Evolutionary conservation across 2,888 invertebrate species (phyloP), one percentile per base, ranked within the genome.

Genomic region (Troilus luridus): DNA sequence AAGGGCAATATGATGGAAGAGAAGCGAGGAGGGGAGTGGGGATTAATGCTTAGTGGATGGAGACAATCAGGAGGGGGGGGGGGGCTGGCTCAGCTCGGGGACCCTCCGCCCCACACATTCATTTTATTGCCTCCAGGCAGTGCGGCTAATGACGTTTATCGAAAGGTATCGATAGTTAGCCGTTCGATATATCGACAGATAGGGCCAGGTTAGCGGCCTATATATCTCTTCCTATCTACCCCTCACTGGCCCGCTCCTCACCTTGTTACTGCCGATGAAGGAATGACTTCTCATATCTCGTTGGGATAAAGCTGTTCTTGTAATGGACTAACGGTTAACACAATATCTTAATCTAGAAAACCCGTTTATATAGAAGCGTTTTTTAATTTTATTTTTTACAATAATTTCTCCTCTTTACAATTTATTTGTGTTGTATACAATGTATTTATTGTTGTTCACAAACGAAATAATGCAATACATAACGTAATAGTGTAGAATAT

Each of bases 81-180:
- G 85, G 11, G n/a, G 85, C 85, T 85, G 56, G 85, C 85, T 85
- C 85, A 85, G 85, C 85, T 56, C 85, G 85, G 85, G 85, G n/a
- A 56, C 85, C 56, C 85, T 56, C 85, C n/a, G n/a, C 56, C 21
- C 56, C 85, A 85, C 85, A 85, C 85, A 85, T 85, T 85, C 85
- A 85, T 85, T 85, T 85, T 85, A 85, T 85, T 85, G 85, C 85
- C 85, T 7, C 85, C n/a, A 85, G 85, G 85, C 85, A 85, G 85
- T 85, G 85, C 54, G 56, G 85, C 85, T 85, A 85, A 85, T 85
- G 85, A 85, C 85, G 56, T 85, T 85, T 85, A 85, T 85, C 85
- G 85, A 85, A 56, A 85, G 85, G 54, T 85, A 85, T 85, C 85
- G 85, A 85, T 85, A 85, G 85, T 85, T 85, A 85, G 85, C 85